Evolutionary conservation across 2,888 invertebrate genomes (phyloP).

Genomic region (Meteorus colon): DNA sequence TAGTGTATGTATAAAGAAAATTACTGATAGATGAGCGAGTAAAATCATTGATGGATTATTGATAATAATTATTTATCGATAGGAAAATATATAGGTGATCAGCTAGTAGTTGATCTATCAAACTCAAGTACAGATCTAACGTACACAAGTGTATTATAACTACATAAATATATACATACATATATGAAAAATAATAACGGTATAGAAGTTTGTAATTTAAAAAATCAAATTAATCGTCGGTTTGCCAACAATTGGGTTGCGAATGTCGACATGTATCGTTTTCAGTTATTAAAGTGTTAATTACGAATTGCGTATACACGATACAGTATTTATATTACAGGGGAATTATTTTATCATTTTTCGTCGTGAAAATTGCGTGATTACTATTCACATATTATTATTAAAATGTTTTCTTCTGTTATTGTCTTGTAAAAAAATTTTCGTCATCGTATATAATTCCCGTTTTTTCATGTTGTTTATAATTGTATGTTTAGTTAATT

Average conservation of each 20-base stretch:
- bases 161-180: constrained; percentile 3
- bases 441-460: too few relatives aligned
- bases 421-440: too few relatives aligned
- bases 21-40: neutral
- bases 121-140: neutral
- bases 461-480: too few relatives aligned
- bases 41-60: constrained; percentile 25
- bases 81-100: constrained; percentile 7
- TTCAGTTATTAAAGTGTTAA: constrained; percentile 26
- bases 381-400: neutral
- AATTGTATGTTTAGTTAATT: too few relatives aligned
- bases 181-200: constrained; percentile 3
- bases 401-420: neutral
- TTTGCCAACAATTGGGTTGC: constrained; percentile 21
- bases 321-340: neutral
- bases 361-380: neutral
- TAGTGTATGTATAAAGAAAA: constrained; percentile 18
- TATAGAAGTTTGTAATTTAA: constrained; percentile 49
- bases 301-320: constrained; percentile 19
- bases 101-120: neutral
- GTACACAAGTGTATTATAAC: neutral
- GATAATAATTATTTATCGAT: constrained; percentile 10
- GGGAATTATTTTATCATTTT: neutral
- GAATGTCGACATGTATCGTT: constrained; percentile 23
- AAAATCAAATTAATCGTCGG: constrained; percentile 49